These are phyloP conservation scores for Naja naja DNA, from an alignment of 2,113 vertebrate species.

Conservation along the genomic window DNA sequence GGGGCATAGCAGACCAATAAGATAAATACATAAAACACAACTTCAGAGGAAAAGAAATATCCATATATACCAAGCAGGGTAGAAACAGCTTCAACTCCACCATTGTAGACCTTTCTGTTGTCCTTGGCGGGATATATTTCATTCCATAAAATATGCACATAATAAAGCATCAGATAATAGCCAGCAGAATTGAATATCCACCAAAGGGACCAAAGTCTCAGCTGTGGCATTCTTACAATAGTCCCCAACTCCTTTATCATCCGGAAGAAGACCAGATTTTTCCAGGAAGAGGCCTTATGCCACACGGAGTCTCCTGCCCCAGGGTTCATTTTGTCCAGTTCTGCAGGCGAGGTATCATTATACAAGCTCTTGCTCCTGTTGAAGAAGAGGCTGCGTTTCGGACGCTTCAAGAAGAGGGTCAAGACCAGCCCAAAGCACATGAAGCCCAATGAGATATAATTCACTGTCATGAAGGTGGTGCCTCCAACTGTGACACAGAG, in stretches of 20 bases:
- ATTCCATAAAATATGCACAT: constrained; percentile 90
- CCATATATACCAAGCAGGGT: constrained; percentile 82
- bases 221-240: constrained; percentile 66
- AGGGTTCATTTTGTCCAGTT: constrained; percentile 62
- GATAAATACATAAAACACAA: neutral
- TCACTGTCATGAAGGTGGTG: constrained; percentile 70
- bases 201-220: constrained; percentile 93
- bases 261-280: constrained; percentile 64
- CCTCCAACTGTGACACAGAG: constrained; percentile 70
- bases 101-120: constrained; percentile 80
- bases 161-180: constrained; percentile 92
- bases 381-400: constrained; percentile 89
- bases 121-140: constrained; percentile 56
- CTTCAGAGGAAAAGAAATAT: rapidly evolving
- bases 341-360: neutral
- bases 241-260: constrained; percentile 78
- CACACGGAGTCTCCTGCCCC: neutral
- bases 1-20: neutral
- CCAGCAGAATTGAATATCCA: constrained; percentile 92
- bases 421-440: constrained; percentile 80
- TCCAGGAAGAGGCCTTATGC: constrained; percentile 50
- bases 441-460: constrained; percentile 80
- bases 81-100: constrained; percentile 87
- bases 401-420: constrained; percentile 82
- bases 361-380: constrained; percentile 49